phyloP scores from a whole-genome alignment of 37 sponge, comb jelly and placozoan genomes.

The Beroe ovata region DNA sequence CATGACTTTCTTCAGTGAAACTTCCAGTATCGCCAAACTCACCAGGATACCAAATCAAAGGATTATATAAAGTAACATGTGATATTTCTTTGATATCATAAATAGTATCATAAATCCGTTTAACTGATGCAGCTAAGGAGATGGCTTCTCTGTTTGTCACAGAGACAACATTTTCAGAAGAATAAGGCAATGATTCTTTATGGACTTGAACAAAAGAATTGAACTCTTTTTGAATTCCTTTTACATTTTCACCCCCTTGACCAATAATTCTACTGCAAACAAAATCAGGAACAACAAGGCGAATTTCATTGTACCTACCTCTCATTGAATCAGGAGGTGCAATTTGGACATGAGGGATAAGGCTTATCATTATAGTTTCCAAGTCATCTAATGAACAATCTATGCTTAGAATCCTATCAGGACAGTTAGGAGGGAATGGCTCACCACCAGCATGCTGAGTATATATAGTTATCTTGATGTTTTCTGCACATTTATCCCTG shows the following conservation, averaged over 20 bases:
- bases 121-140: slow-evolving; percentile 4
- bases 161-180: slow-evolving; percentile 25
- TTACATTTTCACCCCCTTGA: slow-evolving; percentile 9
- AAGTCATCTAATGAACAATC: slow-evolving; percentile 16
- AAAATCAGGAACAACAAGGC: slow-evolving; percentile 57
- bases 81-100: background rate
- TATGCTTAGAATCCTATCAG: slow-evolving; percentile 8
- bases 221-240: slow-evolving; percentile 21
- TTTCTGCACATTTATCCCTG: background rate
- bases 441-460: slow-evolving; percentile 38
- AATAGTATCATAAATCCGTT: slow-evolving; percentile 3
- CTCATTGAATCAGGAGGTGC: slow-evolving; percentile 33
- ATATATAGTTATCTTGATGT: slow-evolving; percentile 19
- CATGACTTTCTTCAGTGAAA: slow-evolving; percentile 18
- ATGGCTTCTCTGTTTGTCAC: slow-evolving; percentile 24
- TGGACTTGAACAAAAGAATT: slow-evolving; percentile 25
- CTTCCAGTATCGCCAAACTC: slow-evolving; percentile 46
- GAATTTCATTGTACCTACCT: background rate
- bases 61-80: slow-evolving; percentile 38
- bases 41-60: slow-evolving; percentile 25
- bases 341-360: slow-evolving; percentile 24
- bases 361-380: background rate
- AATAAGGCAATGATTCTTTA: slow-evolving; percentile 32
- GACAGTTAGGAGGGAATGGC: slow-evolving; percentile 10
- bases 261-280: slow-evolving; percentile 51